phyloP scores from a whole-genome alignment of 2,888 invertebrate species.

The Drosophila dives region DNA sequence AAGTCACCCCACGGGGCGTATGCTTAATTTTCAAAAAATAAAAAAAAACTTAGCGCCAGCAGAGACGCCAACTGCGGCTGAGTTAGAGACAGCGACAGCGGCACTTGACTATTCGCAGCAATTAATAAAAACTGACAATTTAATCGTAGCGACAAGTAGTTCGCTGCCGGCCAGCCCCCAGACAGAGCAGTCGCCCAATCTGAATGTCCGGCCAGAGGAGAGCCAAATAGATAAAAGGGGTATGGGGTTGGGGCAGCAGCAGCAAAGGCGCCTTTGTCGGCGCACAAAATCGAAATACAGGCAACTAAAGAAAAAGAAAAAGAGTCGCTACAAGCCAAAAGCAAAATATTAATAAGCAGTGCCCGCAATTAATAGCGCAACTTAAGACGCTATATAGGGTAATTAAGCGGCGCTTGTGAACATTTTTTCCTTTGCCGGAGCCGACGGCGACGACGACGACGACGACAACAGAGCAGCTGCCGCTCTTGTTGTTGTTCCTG shows the following conservation, averaged over 20 bases:
- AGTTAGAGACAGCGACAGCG: constrained; percentile 35
- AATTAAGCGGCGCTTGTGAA: constrained; percentile 80
- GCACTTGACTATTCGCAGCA: constrained; percentile 75
- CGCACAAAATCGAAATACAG: constrained; percentile 54
- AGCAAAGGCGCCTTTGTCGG: constrained; percentile 71
- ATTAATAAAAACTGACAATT: constrained; percentile 84
- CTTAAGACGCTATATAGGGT: constrained; percentile 82
- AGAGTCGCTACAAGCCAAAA: constrained; percentile 54
- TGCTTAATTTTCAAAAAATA: constrained; percentile 56
- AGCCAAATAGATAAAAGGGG: constrained; percentile 5
- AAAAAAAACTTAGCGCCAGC: constrained; percentile 68
- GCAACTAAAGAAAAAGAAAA: constrained; percentile 14
- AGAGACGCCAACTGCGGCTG: constrained; percentile 16
- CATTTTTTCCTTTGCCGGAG: constrained; percentile 75
- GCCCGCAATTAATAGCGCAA: constrained; percentile 82
- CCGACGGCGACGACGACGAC: constrained; percentile 52
- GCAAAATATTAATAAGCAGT: constrained; percentile 79
- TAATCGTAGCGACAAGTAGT: constrained; percentile 82
- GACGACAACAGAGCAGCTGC: constrained; percentile 28
- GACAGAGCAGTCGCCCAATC: constrained; percentile 54
- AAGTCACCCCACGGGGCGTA: constrained; percentile 74
- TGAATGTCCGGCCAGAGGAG: constrained; percentile 10
- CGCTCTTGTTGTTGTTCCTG: constrained; percentile 17
- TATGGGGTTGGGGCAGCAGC: constrained; percentile 1
- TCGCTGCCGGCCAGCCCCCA: constrained; percentile 77